Percentiles rank a stretch among this genome's conserved stretches.
These are phyloP conservation scores for Polypedilum vanderplanki DNA, from an alignment of 1,140 invertebrate species.

Conservation along the genomic window DNA sequence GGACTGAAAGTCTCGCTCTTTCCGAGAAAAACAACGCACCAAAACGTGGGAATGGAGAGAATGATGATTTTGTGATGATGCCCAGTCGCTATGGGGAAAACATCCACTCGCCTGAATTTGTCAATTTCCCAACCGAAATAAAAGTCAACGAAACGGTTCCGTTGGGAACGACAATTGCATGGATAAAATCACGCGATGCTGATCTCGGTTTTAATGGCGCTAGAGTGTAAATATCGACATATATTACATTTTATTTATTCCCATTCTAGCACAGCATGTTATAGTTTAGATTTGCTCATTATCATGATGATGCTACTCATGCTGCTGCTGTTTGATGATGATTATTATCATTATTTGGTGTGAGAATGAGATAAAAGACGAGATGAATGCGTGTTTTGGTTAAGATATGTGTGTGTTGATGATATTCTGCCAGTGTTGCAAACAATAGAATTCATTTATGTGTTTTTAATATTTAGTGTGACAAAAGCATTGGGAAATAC, in stretches of 20 bases:
- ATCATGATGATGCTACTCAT: too few relatives aligned
- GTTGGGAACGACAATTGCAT: constrained; percentile 65
- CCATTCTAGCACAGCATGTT: too few relatives aligned
- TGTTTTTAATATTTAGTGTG: too few relatives aligned
- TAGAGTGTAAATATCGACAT: constrained; percentile 12
- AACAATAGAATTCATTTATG: too few relatives aligned
- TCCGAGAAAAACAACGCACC: constrained; percentile 74
- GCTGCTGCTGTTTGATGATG: too few relatives aligned
- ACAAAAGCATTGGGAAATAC: too few relatives aligned
- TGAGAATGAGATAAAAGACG: too few relatives aligned
- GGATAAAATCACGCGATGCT: constrained; percentile 70
- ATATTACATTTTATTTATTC: background rate
- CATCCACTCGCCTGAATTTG: constrained; percentile 72
- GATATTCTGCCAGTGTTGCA: too few relatives aligned
- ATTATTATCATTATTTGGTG: too few relatives aligned
- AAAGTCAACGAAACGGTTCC: constrained; percentile 81
- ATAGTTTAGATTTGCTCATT: too few relatives aligned
- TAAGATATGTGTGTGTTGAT: too few relatives aligned
- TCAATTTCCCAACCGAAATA: constrained; percentile 67
- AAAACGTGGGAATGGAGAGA: constrained; percentile 43
- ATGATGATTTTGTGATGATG: constrained; percentile 65
- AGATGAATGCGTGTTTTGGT: too few relatives aligned
- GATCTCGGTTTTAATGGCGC: constrained; percentile 87
- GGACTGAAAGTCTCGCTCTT: constrained; percentile 70
- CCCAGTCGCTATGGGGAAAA: constrained; percentile 80